phyloP scores from a whole-genome alignment of 2,888 invertebrate species.

The Agrenia bidenticulata region DNA sequence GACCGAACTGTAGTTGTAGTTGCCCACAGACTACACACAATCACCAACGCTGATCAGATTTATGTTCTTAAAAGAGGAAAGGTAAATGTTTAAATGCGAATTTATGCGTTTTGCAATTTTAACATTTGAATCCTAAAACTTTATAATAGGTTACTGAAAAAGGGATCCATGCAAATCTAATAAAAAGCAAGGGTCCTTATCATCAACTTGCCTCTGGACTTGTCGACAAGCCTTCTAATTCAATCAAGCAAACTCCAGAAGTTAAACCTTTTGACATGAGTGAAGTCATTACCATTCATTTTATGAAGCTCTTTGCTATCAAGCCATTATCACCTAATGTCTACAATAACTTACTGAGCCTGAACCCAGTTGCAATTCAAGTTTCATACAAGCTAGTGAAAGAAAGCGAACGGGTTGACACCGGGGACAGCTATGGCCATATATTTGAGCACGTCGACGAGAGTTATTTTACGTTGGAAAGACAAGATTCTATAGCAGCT shows the following conservation, averaged over 20 bases:
- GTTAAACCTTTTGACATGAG: slow-evolving; percentile 29
- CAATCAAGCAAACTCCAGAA: neutral
- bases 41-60: slow-evolving; percentile 27
- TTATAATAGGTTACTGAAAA: slow-evolving; percentile 22
- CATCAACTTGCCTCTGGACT: slow-evolving; percentile 24
- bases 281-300: slow-evolving; percentile 27
- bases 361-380: slow-evolving; percentile 23
- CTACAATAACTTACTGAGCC: slow-evolving; percentile 21
- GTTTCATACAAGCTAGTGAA: slow-evolving; percentile 19
- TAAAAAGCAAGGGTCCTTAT: slow-evolving; percentile 35
- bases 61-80: slow-evolving; percentile 32
- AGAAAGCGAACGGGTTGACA: slow-evolving; percentile 8
- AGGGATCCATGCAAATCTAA: slow-evolving; percentile 27
- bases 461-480: neutral
- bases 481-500: neutral
- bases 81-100: too few species aligned
- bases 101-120: neutral
- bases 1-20: slow-evolving; percentile 30
- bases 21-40: slow-evolving; percentile 27
- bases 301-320: slow-evolving; percentile 24
- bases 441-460: neutral
- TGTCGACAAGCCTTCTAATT: slow-evolving; percentile 21
- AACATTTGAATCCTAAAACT: neutral
- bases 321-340: slow-evolving; percentile 25
- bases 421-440: neutral